Evolutionary conservation across 1,140 invertebrate species (phyloP).

Genomic region (Ladona fulva): DNA sequence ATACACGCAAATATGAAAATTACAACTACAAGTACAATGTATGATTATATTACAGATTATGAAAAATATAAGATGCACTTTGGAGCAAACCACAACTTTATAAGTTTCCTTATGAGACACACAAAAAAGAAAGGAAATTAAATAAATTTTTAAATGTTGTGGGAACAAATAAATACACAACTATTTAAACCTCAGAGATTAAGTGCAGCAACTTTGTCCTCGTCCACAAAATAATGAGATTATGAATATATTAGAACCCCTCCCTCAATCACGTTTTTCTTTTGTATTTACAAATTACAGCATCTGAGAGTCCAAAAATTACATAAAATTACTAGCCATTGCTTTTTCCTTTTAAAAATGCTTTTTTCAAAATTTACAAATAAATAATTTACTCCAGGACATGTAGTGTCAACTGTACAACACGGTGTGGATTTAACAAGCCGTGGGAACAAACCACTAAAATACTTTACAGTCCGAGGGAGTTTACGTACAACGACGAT

Average conservation of each 20-base stretch:
- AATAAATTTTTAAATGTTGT: neutral
- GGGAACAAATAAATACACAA: neutral
- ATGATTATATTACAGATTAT: conserved; percentile 17
- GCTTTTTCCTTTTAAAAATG: neutral
- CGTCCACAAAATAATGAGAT: neutral
- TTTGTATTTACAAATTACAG: conserved; percentile 1
- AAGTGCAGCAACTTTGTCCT: too few species aligned
- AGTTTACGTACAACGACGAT: neutral
- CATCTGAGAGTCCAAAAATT: neutral
- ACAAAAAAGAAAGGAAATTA: neutral
- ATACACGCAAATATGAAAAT: conserved; percentile 17
- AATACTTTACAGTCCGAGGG: neutral
- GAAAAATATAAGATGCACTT: conserved; percentile 17
- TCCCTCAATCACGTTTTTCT: neutral
- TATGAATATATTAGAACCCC: neutral
- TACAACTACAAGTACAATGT: conserved; percentile 16
- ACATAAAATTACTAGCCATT: conserved; percentile 1
- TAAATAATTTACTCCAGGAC: conserved; percentile 9
- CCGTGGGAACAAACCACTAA: neutral
- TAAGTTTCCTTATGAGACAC: neutral
- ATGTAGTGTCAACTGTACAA: conserved; percentile 6
- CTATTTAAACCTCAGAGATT: neutral
- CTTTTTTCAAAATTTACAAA: conserved; percentile 5
- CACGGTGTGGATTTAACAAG: neutral
- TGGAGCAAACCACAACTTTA: conserved; percentile 12